Percentiles rank a stretch among this genome's conserved stretches.
Conservation (phyloP, 2,113 vertebrate species). For the Quiscalus mexicanus region DNA sequence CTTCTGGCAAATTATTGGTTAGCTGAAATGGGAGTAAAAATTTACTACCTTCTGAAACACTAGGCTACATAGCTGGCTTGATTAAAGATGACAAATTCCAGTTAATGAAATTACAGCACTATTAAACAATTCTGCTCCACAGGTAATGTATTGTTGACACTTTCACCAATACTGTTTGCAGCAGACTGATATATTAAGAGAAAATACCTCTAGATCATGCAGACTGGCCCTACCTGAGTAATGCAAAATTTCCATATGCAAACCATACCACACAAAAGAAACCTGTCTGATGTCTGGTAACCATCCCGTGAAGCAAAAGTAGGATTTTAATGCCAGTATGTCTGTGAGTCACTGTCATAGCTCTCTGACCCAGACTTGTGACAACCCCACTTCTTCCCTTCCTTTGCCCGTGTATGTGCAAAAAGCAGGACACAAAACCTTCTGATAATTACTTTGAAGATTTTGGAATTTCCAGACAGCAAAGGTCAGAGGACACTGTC, state of each 20-base stretch:
- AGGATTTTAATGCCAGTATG: not conserved
- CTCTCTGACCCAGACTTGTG: not conserved
- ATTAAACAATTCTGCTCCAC: not conserved
- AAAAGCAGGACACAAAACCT: not conserved
- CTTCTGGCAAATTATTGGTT: not conserved
- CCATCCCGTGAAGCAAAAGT: not conserved
- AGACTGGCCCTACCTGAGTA: not conserved
- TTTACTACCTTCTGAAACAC: not conserved
- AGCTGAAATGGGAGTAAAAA: not conserved
- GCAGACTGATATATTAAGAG: not conserved
- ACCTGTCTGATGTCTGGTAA: not conserved
- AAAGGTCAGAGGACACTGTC: not conserved
- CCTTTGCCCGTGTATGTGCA: rapidly evolving
- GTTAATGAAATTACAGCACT: not conserved
- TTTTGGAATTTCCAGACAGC: not conserved
- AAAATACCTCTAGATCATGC: not conserved
- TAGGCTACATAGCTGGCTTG: not conserved
- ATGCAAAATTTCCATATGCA: not conserved
- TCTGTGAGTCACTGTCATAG: not conserved
- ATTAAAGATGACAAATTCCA: not conserved
- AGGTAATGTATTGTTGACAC: not conserved
- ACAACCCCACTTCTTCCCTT: not conserved
- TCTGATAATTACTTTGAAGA: not conserved
- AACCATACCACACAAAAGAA: not conserved
- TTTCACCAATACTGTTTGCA: not conserved